These are phyloP conservation scores for Lates japonicus DNA, from an alignment of 2,797 vertebrate genomes.

Conservation along the genomic window DNA sequence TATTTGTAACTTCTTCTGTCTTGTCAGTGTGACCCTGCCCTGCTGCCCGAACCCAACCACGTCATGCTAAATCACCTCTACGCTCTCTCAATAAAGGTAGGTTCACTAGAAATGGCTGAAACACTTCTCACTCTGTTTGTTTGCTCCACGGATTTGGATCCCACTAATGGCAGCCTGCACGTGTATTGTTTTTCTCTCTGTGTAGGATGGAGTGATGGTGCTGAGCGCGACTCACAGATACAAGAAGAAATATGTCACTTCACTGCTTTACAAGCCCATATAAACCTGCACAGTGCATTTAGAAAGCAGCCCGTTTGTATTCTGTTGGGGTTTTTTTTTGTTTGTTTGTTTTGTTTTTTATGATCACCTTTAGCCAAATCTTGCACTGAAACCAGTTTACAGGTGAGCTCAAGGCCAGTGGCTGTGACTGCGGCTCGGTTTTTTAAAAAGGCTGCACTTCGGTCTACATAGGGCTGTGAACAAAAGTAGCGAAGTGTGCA, in stretches of 20 bases:
- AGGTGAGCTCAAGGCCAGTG: conserved; percentile 47
- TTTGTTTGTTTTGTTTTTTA: conserved; percentile 15
- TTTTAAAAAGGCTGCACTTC: conserved; percentile 42
- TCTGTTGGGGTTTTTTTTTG: conserved; percentile 28
- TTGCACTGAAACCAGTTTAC: conserved; percentile 77
- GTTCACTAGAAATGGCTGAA: conserved; percentile 23
- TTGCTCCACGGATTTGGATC: neutral
- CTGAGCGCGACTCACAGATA: conserved; percentile 97
- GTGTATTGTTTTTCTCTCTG: conserved; percentile 30
- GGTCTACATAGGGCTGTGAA: conserved; percentile 67
- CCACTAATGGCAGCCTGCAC: neutral
- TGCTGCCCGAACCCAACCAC: conserved; percentile 97
- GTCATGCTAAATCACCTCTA: conserved; percentile 99
- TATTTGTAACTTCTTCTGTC: conserved; percentile 29
- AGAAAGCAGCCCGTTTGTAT: conserved; percentile 63
- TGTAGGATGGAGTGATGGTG: conserved; percentile 96
- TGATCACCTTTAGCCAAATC: conserved; percentile 67
- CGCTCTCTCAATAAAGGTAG: conserved; percentile 97
- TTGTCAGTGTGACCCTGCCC: conserved; percentile 94
- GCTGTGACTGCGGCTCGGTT: conserved; percentile 31
- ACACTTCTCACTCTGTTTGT: neutral
- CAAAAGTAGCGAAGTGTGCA: conserved; percentile 44
- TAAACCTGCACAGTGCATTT: conserved; percentile 76
- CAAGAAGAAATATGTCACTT: conserved; percentile 99
- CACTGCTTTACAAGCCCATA: conserved; percentile 97